phyloP scores from a whole-genome alignment of 2,113 vertebrate genomes.

The Sylvilagus bachmani region DNA sequence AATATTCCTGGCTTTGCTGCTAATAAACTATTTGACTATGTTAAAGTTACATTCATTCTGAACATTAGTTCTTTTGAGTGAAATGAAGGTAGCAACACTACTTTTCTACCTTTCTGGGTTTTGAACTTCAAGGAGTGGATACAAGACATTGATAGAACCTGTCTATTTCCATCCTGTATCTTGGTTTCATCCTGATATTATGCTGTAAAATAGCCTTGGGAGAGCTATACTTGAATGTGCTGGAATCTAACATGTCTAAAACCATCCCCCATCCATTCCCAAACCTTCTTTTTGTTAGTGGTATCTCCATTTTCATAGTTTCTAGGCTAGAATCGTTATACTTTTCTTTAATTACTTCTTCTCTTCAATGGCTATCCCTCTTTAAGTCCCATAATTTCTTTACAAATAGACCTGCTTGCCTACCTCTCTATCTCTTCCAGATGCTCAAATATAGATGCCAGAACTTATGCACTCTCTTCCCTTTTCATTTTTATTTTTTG shows the following conservation, averaged over 20 bases:
- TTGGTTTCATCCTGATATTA: not conserved
- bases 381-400: constrained; percentile 22
- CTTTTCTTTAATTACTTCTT: not conserved
- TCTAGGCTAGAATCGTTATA: not conserved
- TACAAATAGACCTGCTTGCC: not conserved
- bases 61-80: not conserved
- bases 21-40: not conserved
- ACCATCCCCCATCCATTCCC: not conserved
- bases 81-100: not conserved
- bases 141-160: not conserved
- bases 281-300: not conserved
- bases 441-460: not conserved
- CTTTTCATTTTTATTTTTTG: not conserved
- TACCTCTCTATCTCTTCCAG: not conserved
- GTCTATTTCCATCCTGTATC: not conserved
- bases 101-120: not conserved
- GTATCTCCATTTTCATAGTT: constrained; percentile 17
- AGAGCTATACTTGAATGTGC: not conserved
- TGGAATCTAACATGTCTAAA: not conserved
- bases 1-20: not conserved
- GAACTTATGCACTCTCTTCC: not conserved
- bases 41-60: not conserved
- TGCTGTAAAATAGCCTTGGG: not conserved
- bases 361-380: not conserved
- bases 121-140: not conserved